phyloP scores from a whole-genome alignment of 92 coral and sea anemone genomes.

The Epizoanthus illoricatus region DNA sequence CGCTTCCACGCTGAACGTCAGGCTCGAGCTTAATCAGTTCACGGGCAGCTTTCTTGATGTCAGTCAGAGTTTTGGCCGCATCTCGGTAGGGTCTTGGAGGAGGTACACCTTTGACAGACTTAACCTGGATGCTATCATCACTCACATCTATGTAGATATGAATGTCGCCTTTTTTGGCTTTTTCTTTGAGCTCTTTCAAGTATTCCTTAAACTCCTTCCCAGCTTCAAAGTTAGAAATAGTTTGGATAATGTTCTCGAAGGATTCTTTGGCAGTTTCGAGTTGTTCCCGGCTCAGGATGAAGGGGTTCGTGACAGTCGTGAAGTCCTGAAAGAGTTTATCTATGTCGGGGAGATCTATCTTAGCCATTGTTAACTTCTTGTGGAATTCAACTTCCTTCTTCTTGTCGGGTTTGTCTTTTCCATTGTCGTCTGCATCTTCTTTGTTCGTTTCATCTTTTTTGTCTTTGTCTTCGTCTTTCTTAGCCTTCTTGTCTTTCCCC shows the following conservation, averaged over 20 bases:
- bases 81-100: conserved; percentile 81
- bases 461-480: neutral
- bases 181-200: conserved; percentile 69
- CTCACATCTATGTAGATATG: conserved; percentile 64
- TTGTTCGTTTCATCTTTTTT: neutral
- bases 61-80: conserved; percentile 70
- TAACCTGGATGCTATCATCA: conserved; percentile 62
- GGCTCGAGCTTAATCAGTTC: conserved; percentile 67
- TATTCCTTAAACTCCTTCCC: conserved; percentile 69
- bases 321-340: conserved; percentile 68
- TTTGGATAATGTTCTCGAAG: conserved; percentile 59
- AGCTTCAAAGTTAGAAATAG: conserved; percentile 58
- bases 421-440: neutral
- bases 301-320: conserved; percentile 59
- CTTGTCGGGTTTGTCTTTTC: conserved; percentile 26
- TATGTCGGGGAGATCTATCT: conserved; percentile 68
- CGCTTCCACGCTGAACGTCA: conserved; percentile 64
- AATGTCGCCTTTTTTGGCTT: conserved; percentile 77
- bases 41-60: conserved; percentile 56
- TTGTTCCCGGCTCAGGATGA: conserved; percentile 63
- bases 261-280: conserved; percentile 75
- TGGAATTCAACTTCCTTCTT: conserved; percentile 60
- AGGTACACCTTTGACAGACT: conserved; percentile 65
- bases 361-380: conserved; percentile 65
- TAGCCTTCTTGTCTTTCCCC: conserved; percentile 10